Evolutionary conservation across 2,888 invertebrate genomes (phyloP).

Genomic region (Odontothrips loti): DNA sequence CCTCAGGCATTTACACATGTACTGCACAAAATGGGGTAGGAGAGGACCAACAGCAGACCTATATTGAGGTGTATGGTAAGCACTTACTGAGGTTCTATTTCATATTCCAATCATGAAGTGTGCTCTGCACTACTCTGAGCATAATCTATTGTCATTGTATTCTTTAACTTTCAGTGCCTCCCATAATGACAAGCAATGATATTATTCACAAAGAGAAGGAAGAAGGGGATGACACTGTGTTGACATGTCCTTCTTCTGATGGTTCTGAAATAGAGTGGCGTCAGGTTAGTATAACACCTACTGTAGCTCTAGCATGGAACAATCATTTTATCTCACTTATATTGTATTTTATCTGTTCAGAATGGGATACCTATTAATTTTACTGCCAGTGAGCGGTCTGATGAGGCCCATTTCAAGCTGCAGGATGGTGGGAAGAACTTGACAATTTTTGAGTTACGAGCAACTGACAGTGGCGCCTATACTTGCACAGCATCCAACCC

Average conservation of each 20-base stretch:
- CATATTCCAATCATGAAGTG: neutral
- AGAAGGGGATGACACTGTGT: constrained; percentile 39
- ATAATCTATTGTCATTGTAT: neutral
- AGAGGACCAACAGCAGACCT: constrained; percentile 42
- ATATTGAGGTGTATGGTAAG: constrained; percentile 42
- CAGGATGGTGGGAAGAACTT: constrained; percentile 37
- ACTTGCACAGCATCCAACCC: constrained; percentile 58
- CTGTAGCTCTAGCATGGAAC: neutral
- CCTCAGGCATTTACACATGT: constrained; percentile 57
- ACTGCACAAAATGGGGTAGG: constrained; percentile 55
- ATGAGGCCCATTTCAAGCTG: constrained; percentile 37
- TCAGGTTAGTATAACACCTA: constrained; percentile 37
- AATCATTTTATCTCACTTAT: neutral
- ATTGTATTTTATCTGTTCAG: neutral
- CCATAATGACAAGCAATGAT: constrained; percentile 33
- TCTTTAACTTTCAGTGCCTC: constrained; percentile 37
- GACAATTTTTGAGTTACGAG: constrained; percentile 38
- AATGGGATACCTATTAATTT: constrained; percentile 35
- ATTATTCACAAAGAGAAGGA: constrained; percentile 37
- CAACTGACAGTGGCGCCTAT: constrained; percentile 52
- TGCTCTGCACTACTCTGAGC: no score
- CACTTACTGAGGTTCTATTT: constrained; percentile 28
- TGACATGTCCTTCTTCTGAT: constrained; percentile 42
- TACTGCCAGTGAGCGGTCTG: constrained; percentile 37
- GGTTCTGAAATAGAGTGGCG: constrained; percentile 40